Evolutionary conservation across 2,797 vertebrate species (phyloP), one percentile per base, ranked within the genome.

Genomic region (Sebastiscus albofasciatus): DNA sequence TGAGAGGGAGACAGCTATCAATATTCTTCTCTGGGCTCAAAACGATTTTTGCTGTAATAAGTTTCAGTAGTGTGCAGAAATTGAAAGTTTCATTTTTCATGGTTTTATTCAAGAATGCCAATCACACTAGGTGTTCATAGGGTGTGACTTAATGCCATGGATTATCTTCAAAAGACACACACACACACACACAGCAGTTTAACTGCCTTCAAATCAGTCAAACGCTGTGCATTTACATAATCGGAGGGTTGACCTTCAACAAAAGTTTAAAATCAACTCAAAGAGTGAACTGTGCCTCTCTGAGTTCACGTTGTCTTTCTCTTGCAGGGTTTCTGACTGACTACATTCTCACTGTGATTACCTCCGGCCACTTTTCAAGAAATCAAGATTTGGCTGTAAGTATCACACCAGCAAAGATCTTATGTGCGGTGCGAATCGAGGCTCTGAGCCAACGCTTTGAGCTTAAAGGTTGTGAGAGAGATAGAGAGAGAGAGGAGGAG

Each of bases 311-410:
- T 36, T 72, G 14, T 88, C 49, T 90, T 85, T 91, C 29, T 88
- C 68, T 90, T 93, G 13, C 90, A 95, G 94, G 84, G 70, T 71
- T 87, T 78, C 78, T 60, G 82, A 85, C 75, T 79, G 88, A 87
- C 86, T 79, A 52, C 78, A 24, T 77, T 88, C 66, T 83, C 86
- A 92, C 82, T 87, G 90, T 89, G 90, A 93, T 88, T 81, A 81
- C 87, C 80, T 83, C 65, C 88, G 55, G 73, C 70, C 82, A 71
- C 84, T 69, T 68, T 75, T 80, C 83, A 58, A 77, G 68, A 61
- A 82, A 85, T 84, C 86, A 70, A 89, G 87, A 85, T 88, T 90
- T 89, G 89, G 88, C 93, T 92, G 93, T 94, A 76, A 94, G 93
- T 94, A 91, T 82, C 39, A 42, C 8, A 61, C 39, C 56, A 66